Conservation (phyloP, 2,888 invertebrate species). For the Lamproptera curius region DNA sequence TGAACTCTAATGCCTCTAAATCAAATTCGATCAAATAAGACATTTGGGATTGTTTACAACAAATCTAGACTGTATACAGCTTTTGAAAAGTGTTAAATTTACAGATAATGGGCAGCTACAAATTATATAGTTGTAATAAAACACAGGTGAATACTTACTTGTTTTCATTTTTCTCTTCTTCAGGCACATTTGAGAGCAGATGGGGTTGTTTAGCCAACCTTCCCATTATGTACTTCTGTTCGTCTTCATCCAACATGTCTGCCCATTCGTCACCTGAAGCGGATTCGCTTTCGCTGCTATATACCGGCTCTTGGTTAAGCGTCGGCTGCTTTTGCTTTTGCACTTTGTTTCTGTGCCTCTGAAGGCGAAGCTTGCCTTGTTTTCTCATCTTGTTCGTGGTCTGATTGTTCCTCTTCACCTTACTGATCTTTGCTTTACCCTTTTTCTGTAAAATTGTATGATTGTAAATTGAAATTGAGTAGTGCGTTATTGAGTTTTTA, state of each 20-base stretch:
- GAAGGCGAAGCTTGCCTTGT: conserved; percentile 71
- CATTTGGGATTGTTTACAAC: too few species aligned
- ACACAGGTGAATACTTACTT: conserved; percentile 38
- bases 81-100: too few species aligned
- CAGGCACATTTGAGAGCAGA: conserved; percentile 57
- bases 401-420: conserved; percentile 76
- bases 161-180: conserved; percentile 51
- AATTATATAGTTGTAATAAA: too few species aligned
- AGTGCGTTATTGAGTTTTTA: too few species aligned
- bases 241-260: conserved; percentile 78
- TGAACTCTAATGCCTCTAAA: too few species aligned
- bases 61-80: too few species aligned
- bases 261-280: conserved; percentile 74
- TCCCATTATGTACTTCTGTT: conserved; percentile 70
- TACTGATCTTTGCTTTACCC: conserved; percentile 73
- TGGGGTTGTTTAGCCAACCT: conserved; percentile 62
- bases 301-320: conserved; percentile 45
- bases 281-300: conserved; percentile 66
- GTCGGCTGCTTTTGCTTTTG: conserved; percentile 54
- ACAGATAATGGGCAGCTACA: too few species aligned
- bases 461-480: too few species aligned
- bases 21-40: too few species aligned
- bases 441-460: conserved; percentile 73
- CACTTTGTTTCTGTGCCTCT: conserved; percentile 57
- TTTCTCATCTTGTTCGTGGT: conserved; percentile 77